phyloP scores from a whole-genome alignment of 2,113 vertebrate genomes.

The Cardinalis cardinalis region DNA sequence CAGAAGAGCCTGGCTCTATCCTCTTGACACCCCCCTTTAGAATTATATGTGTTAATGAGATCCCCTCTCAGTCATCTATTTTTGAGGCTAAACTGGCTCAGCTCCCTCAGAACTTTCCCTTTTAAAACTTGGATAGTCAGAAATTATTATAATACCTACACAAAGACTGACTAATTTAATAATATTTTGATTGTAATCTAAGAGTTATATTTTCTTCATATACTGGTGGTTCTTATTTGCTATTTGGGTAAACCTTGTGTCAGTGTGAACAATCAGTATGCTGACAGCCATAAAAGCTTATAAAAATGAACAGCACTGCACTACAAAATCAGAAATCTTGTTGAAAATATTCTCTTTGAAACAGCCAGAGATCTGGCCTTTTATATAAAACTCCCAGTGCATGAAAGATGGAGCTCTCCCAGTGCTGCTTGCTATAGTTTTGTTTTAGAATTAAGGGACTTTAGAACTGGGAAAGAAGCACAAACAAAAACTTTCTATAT shows the following conservation, averaged over 20 bases:
- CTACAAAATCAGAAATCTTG: neutral
- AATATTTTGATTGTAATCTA: neutral
- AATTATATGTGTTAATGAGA: neutral
- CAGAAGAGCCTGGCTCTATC: neutral
- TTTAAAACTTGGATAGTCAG: neutral
- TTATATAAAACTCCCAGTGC: neutral
- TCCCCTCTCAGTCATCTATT: neutral
- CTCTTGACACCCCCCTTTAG: neutral
- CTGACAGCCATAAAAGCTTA: neutral
- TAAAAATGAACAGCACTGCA: neutral
- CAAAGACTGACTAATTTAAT: neutral
- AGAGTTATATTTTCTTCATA: neutral
- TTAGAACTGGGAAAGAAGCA: neutral
- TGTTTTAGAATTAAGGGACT: neutral
- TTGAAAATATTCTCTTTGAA: slow-evolving; percentile 38
- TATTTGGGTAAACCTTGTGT: neutral
- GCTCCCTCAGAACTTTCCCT: neutral
- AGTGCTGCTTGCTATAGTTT: neutral
- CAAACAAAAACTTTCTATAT: neutral
- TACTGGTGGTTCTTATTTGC: neutral
- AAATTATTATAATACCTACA: neutral
- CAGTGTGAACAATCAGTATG: neutral
- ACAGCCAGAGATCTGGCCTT: neutral
- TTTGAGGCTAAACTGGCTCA: neutral
- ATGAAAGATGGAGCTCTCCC: neutral